Evolutionary conservation across 2,113 vertebrate genomes (phyloP), one percentile per base, ranked within the genome.

Genomic region (Sylvilagus bachmani): DNA sequence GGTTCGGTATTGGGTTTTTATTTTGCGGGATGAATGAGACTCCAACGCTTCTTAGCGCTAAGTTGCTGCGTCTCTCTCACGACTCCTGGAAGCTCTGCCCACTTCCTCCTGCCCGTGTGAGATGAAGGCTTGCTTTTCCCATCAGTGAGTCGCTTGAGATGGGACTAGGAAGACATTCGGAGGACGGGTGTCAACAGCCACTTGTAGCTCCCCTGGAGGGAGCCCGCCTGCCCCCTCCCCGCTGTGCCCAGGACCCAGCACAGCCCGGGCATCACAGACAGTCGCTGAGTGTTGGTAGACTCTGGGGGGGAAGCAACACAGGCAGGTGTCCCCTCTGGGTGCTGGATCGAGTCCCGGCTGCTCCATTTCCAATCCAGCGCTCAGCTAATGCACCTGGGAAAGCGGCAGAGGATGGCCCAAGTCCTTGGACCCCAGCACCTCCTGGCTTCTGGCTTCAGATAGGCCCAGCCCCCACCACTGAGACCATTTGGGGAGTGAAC

Each of bases 231-330:
- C 62, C 31, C 10, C 22, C 33, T 31, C 9, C 25, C 0, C 0
- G 0, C 1, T 1, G 2, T 12, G 9, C 17, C n/a, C n/a, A 24
- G 86, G 8, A 22, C 55, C 38, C 0, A 6, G 62, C 70, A 33
- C 21, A 36, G 81, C 1, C 53, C 10, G 0, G 27, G 4, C 1
- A 1, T 2, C 4, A 10, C 2, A 6, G 17, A 10, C 62, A 25
- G 17, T 29, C 5, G 0, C 7, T 12, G 13, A n/a, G n/a, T 0
- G 14, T 22, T 69, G 31, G 5, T 27, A n/a, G 24, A 69, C 55
- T 58, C 21, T 58, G 55, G 55, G 19, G 55, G 19, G 14, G 55
- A 4, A 58, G 19, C 55, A 58, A 58, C 55, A 19, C 55, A 58
- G 19, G 55, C 55, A 17, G 44, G 44, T 6, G 44, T 44, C 44